phyloP scores from a whole-genome alignment of 2,113 vertebrate species.

The Grammomys dolichurus region DNA sequence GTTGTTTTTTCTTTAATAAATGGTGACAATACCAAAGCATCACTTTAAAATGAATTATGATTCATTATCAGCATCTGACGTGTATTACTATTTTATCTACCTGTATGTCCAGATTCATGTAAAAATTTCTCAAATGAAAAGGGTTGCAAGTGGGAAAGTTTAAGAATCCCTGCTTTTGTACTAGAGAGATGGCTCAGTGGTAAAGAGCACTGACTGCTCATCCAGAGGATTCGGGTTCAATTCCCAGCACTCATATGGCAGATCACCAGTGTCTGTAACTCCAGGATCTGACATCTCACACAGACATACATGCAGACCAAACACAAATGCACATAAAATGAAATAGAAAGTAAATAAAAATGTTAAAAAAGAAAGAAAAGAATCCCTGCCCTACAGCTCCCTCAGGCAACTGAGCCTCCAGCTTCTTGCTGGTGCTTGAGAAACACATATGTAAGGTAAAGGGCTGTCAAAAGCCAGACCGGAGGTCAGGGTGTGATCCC shows the following conservation, averaged over 20 bases:
- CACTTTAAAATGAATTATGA: neutral
- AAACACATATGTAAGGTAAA: neutral
- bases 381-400: neutral
- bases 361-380: neutral
- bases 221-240: neutral
- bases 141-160: neutral
- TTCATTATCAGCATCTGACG: neutral
- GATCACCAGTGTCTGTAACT: neutral
- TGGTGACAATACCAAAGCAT: neutral
- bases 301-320: neutral
- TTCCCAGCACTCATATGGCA: neutral
- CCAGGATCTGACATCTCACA: neutral
- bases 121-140: neutral
- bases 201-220: neutral
- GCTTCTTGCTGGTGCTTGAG: neutral
- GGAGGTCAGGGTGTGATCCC: neutral
- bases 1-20: neutral
- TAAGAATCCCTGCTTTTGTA: neutral
- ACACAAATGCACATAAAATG: neutral
- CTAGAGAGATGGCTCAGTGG: neutral
- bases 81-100: neutral
- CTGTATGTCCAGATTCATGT: neutral
- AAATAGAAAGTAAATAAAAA: neutral
- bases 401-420: neutral
- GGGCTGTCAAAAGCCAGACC: neutral